These are phyloP conservation scores for Halotydeus destructor DNA, from an alignment of 1,140 invertebrate species.

Conservation along the genomic window DNA sequence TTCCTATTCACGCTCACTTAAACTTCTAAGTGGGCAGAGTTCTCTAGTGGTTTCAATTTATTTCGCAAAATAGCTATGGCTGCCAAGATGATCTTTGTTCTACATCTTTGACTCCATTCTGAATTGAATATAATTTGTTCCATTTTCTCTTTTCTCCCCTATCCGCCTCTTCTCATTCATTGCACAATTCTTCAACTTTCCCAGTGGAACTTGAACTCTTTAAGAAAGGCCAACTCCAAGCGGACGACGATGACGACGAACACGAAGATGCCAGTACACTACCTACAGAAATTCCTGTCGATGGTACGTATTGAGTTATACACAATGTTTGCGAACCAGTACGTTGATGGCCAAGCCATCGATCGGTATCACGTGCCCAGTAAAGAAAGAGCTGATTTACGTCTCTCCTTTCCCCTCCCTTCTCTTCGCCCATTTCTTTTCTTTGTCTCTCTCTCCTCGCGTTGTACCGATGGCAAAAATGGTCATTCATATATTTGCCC, in stretches of 20 bases:
- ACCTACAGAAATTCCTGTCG: constrained; percentile 30
- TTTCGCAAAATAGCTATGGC: too few relatives aligned
- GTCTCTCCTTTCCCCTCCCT: neutral
- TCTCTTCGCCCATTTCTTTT: neutral
- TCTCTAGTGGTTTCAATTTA: too few relatives aligned
- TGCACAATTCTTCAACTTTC: neutral
- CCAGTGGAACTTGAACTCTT: constrained; percentile 59
- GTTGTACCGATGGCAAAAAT: neutral
- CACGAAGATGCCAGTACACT: constrained; percentile 43
- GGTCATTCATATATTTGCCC: neutral
- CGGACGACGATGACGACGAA: constrained; percentile 52
- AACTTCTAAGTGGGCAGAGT: too few relatives aligned
- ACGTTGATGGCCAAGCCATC: too few relatives aligned
- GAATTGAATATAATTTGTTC: constrained; percentile 3
- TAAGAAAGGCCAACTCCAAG: constrained; percentile 69
- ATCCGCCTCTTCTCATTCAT: constrained; percentile 1
- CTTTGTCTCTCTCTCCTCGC: neutral
- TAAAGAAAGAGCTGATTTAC: too few relatives aligned
- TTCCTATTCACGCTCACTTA: too few relatives aligned
- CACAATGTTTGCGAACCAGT: too few relatives aligned
- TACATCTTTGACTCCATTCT: too few relatives aligned
- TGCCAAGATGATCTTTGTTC: too few relatives aligned
- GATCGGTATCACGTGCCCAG: too few relatives aligned
- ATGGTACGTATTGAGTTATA: too few relatives aligned
- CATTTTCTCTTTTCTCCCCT: neutral